phyloP scores from a whole-genome alignment of 2,888 invertebrate species.

The Zelleria hepariella region DNA sequence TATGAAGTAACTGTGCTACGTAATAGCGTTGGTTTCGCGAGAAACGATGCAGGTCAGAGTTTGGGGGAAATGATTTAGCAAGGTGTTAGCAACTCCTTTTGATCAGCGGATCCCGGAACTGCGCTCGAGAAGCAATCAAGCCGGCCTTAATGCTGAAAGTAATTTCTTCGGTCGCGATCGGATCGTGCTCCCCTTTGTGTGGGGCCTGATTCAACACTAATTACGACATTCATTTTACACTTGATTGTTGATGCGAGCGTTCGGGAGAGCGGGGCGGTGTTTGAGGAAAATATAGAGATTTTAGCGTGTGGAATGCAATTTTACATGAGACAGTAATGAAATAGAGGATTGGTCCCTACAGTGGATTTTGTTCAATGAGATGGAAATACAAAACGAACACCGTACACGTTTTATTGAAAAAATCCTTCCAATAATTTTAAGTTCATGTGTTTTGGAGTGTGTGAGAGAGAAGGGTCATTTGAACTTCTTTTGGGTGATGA shows the following conservation, averaged over 20 bases:
- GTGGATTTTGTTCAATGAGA: too few relatives aligned
- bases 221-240: conserved; percentile 29
- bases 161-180: conserved; percentile 48
- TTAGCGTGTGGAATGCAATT: too few relatives aligned
- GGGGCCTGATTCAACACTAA: conserved; percentile 31
- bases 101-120: conserved; percentile 37
- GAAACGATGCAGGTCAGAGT: background rate
- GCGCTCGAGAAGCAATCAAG: conserved; percentile 53
- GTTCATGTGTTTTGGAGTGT: too few relatives aligned
- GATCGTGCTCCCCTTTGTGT: conserved; percentile 13
- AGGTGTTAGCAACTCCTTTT: conserved; percentile 20
- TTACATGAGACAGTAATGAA: too few relatives aligned
- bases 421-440: too few relatives aligned
- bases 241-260: conserved; percentile 20
- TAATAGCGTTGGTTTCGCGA: too few relatives aligned
- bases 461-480: too few relatives aligned
- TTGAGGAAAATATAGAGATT: background rate
- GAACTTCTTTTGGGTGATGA: too few relatives aligned
- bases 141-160: conserved; percentile 48
- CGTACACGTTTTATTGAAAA: too few relatives aligned
- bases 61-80: background rate
- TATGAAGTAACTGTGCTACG: too few relatives aligned
- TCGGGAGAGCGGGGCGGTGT: background rate
- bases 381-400: too few relatives aligned
- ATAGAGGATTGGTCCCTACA: too few relatives aligned